phyloP scores from a whole-genome alignment of 2,797 vertebrate species.

The Scleropages formosus region DNA sequence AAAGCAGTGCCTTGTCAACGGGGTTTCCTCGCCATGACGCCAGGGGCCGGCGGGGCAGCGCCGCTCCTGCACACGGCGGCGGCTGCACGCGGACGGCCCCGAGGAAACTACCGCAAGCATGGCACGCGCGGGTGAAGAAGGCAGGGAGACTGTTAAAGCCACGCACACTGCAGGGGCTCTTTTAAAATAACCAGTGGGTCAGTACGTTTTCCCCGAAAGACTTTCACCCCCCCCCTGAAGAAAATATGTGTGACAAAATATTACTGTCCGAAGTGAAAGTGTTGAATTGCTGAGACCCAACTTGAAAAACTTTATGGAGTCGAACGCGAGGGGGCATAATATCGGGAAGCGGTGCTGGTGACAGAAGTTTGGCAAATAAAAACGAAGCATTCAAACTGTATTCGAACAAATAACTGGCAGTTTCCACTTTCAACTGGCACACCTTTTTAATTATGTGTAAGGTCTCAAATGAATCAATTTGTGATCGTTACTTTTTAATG shows the following conservation, averaged over 20 bases:
- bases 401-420: not conserved
- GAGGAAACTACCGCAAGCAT: slow-evolving; percentile 30
- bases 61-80: slow-evolving; percentile 69
- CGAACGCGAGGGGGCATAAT: slow-evolving; percentile 23
- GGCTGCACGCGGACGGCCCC: slow-evolving; percentile 50
- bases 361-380: slow-evolving; percentile 11
- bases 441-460: no score
- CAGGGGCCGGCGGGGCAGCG: slow-evolving; percentile 89
- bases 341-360: not conserved
- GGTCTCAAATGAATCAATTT: no score
- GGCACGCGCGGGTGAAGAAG: slow-evolving; percentile 19
- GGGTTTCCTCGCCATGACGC: slow-evolving; percentile 99
- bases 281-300: not conserved
- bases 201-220: no score
- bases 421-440: no score
- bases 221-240: no score
- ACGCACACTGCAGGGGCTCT: slow-evolving; percentile 15
- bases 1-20: slow-evolving; percentile 99
- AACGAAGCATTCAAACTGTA: not conserved
- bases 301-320: slow-evolving; percentile 24
- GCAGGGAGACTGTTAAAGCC: slow-evolving; percentile 31
- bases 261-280: not conserved
- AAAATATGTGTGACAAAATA: not conserved
- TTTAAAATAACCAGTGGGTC: no score
- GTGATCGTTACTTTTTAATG: no score